Base-by-base conservation (phyloP, 1,140 invertebrate species). In the Conus ventricosus region DNA sequence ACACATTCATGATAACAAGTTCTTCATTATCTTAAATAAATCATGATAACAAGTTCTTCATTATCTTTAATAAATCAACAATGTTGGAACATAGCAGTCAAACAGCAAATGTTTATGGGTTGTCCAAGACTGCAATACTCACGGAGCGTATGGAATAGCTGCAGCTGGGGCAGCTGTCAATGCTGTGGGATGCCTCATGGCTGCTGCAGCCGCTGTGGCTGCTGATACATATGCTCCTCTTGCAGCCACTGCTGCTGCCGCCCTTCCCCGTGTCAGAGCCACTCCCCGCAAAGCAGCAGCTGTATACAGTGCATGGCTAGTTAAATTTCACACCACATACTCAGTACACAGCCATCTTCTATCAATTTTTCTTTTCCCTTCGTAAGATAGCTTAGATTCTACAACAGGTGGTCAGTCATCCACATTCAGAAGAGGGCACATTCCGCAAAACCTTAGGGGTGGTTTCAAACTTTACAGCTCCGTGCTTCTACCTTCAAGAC, bases 71-170 rank as follows among this genome's bases (percentile, higher is more conserved):
- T 39, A 39, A 39, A 39, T 39, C 39, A 39, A 39, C 39, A 39
- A 39, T 39, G 39, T 39, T 39, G 39, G 39, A 39, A 39, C 39
- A 39, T 39, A 39, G 39, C 39, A 39, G 39, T 39, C 39, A 39
- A 39, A 39, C 39, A 39, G 39, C 39, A 39, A 39, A 39, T 39
- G 39, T 39, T 39, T 39, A 39, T 39, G 39, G 39, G 39, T 39
- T 60, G 57, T 60, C 15, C 67, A 71, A 63, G 11, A 63, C 11
- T 71, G 67, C 11, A 71, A 20, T n/a, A 97, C 97, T 97, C 97
- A 97, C 97, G 97, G 97, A 95, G 97, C 96, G 95, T 97, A 97
- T 76, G 95, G 97, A 97, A 96, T 97, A 96, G 95, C 97, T 81
- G 96, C 96, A 91, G 96, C 96, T 91, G 96, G 96, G 67, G 96